Evolutionary conservation across 2,113 vertebrate species (phyloP).

Genomic region (Platysteira castanea): DNA sequence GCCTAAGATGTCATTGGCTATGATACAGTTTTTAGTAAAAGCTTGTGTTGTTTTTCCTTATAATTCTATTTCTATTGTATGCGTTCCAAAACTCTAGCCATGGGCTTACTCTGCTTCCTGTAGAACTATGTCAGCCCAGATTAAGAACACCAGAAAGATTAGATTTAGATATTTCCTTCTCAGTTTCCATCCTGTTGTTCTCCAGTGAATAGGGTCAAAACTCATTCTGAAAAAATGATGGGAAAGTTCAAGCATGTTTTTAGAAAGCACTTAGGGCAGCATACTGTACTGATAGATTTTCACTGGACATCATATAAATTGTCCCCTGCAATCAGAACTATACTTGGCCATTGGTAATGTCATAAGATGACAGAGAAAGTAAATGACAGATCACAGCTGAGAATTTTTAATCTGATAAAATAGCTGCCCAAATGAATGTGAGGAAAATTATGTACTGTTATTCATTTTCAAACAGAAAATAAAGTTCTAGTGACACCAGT

Average conservation of each 20-base stretch:
- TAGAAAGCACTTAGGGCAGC: neutral
- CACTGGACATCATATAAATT: neutral
- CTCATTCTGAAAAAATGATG: neutral
- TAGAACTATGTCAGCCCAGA: neutral
- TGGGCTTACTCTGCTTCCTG: neutral
- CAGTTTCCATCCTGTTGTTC: neutral
- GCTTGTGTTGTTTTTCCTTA: neutral
- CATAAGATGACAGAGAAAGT: neutral
- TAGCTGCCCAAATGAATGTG: neutral
- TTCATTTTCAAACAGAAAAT: neutral
- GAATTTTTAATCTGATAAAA: neutral
- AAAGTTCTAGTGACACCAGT: neutral
- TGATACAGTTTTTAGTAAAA: neutral
- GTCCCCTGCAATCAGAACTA: neutral
- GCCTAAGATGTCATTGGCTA: neutral
- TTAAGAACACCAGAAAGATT: neutral
- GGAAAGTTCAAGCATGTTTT: neutral
- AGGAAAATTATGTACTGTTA: neutral
- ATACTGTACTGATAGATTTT: neutral
- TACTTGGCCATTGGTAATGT: neutral
- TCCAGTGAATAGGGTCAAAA: neutral
- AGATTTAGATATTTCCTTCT: constrained; percentile 19
- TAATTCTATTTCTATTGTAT: neutral
- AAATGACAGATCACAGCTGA: neutral
- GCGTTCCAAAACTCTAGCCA: neutral